These are phyloP conservation scores for Bathynomus jamesi DNA, from an alignment of 1,140 invertebrate species.

Conservation along the genomic window DNA sequence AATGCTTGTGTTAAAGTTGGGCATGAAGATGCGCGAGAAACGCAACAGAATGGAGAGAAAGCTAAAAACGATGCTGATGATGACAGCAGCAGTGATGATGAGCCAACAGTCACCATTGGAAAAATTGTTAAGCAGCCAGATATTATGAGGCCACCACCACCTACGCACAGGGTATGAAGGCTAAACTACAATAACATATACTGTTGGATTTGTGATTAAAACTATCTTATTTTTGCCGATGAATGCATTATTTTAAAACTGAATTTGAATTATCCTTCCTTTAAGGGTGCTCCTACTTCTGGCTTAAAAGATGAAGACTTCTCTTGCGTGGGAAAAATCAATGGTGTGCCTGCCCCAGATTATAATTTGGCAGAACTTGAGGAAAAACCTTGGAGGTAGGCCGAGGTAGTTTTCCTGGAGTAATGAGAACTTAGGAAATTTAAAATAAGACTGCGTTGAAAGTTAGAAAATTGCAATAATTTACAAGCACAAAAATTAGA, in stretches of 20 bases:
- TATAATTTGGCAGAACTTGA: conserved; percentile 10
- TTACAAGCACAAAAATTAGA: background rate
- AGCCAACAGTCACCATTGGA: background rate
- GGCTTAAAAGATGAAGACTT: conserved; percentile 21
- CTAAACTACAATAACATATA: no score
- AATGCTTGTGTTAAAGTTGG: no score
- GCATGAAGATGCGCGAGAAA: no score
- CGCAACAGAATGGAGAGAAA: background rate
- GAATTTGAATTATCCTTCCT: no score
- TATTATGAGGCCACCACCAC: background rate
- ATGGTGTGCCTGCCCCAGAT: conserved; percentile 10
- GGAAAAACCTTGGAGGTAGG: conserved; percentile 19
- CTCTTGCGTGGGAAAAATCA: conserved; percentile 6
- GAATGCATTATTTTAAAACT: no score
- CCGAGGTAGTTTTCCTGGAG: background rate
- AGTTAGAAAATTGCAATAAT: background rate
- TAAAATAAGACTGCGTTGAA: background rate
- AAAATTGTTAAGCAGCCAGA: background rate
- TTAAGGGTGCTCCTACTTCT: conserved; percentile 10
- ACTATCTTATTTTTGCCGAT: no score
- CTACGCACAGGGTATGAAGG: background rate
- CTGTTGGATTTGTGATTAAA: no score
- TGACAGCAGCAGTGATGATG: background rate
- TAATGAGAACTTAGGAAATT: background rate
- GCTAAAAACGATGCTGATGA: background rate